Conservation (phyloP, 2,888 invertebrate species). For the Zelleria hepariella region DNA sequence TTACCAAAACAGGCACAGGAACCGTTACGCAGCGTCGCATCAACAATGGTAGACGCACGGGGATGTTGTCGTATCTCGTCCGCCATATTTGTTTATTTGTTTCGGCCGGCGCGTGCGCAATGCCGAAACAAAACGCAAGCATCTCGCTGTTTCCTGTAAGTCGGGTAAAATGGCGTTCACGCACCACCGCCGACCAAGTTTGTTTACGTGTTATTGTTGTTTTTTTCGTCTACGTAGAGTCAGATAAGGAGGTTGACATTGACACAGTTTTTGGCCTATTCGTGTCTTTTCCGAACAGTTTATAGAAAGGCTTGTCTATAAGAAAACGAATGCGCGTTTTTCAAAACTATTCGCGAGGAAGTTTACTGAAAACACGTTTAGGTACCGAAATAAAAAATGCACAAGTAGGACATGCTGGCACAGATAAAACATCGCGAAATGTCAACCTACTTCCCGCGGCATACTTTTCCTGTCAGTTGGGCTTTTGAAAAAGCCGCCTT, state of each 20-base stretch:
- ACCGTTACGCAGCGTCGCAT: background rate
- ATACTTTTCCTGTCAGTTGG: background rate
- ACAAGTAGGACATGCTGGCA: background rate
- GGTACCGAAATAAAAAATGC: background rate
- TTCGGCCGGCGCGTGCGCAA: conserved; percentile 32
- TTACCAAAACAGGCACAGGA: conserved; percentile 1
- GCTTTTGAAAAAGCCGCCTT: background rate
- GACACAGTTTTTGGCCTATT: conserved; percentile 36
- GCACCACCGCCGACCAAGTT: background rate
- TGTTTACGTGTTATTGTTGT: background rate
- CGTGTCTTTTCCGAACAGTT: background rate
- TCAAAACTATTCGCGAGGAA: background rate
- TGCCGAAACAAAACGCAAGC: conserved; percentile 16
- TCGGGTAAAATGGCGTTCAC: conserved; percentile 8
- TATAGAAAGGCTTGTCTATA: background rate
- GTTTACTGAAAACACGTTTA: conserved; percentile 19
- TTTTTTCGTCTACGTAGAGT: background rate
- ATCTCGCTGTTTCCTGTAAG: conserved; percentile 32
- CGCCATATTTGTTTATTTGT: conserved; percentile 26
- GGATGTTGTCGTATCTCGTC: conserved; percentile 19
- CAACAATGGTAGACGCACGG: conserved; percentile 7
- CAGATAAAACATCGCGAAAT: background rate
- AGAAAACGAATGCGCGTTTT: background rate
- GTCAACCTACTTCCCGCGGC: background rate
- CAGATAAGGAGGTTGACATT: conserved; percentile 32